A percentile compares a stretch with the other conserved stretches of the same genome.
Evolutionary conservation across 1,140 invertebrate genomes (phyloP).

Genomic region (Bombus impatiens): DNA sequence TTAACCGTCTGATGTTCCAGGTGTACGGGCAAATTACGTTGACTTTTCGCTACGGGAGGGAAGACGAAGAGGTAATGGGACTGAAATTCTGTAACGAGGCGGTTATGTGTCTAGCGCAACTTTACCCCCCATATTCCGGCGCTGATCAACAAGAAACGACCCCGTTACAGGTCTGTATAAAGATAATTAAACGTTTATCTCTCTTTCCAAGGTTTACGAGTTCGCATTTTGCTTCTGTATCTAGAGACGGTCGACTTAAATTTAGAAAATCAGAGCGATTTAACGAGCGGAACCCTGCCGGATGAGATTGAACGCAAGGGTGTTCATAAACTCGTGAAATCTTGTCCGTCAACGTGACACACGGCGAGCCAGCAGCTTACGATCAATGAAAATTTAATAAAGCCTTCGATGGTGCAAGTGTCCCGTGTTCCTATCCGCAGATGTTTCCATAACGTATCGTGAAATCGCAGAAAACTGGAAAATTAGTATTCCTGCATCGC

Average conservation of each 20-base stretch:
- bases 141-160: constrained; percentile 85
- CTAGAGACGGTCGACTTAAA: not conserved
- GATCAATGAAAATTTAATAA: constrained; percentile 48
- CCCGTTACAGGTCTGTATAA: constrained; percentile 88
- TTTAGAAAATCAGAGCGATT: not conserved
- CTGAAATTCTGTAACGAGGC: constrained; percentile 96
- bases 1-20: constrained; percentile 65
- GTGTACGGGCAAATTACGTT: constrained; percentile 92
- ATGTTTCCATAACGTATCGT: not conserved
- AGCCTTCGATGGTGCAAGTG: not conserved
- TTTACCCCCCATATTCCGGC: constrained; percentile 87
- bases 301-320: not conserved
- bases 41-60: constrained; percentile 94
- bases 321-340: constrained; percentile 16
- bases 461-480: constrained; percentile 13
- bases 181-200: not conserved
- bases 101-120: constrained; percentile 91
- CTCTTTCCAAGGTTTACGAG: too few species aligned
- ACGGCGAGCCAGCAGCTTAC: not conserved
- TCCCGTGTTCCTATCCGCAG: not conserved
- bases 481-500: not conserved
- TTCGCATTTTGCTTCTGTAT: not conserved
- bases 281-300: not conserved
- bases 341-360: not conserved
- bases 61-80: constrained; percentile 97